Base-by-base conservation (phyloP, 2,888 invertebrate genomes). In the Dicyrtomina minuta region DNA sequence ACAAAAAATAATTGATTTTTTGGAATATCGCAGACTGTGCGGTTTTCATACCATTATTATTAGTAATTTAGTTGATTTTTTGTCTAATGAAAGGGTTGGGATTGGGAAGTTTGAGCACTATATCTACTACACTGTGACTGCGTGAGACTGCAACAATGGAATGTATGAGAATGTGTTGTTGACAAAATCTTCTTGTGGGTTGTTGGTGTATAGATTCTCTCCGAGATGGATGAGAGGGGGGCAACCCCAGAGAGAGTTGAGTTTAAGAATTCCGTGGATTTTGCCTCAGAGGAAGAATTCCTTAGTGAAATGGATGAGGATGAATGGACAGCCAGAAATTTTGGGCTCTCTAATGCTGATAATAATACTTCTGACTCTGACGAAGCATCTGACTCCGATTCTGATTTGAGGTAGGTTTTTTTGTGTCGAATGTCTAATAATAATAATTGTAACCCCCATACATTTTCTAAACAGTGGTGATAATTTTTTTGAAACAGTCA, bases 321-420 rank as follows among this genome's bases (percentile, higher is more conserved):
- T 80, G 95, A 96, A 81, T 95, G 96, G 92, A 95, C 94, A 0
- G 93, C 94, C 79, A 87, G 93, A 77, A 96, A 96, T 84, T 93
- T 93, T 82, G 82, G 83, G 44, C 88, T 92, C 51, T 91, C 91
- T 1, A 88, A 89, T 55, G 87, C 90, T 27, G 89, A 89, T 81
- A 89, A 89, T 81, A 83, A 86, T 79, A 85, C 84, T 43, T 90
- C 90, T 17, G 84, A 84, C 3, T 90, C 90, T 17, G 90, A 90
- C 79, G 82, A 82, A 72, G 79, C 80, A 17, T 81, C 80, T 62
- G n/a, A n/a, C n/a, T n/a, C n/a, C n/a, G n/a, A n/a, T n/a, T n/a
- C n/a, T n/a, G 82, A 80, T 68, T 73, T 80, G 66, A 81, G 80
- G 80, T 81, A 67, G 59, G 67, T 62, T 64, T 66, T n/a, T n/a